Evolutionary conservation across 2,888 invertebrate species (phyloP).

Genomic region (Ochlodes sylvanus): DNA sequence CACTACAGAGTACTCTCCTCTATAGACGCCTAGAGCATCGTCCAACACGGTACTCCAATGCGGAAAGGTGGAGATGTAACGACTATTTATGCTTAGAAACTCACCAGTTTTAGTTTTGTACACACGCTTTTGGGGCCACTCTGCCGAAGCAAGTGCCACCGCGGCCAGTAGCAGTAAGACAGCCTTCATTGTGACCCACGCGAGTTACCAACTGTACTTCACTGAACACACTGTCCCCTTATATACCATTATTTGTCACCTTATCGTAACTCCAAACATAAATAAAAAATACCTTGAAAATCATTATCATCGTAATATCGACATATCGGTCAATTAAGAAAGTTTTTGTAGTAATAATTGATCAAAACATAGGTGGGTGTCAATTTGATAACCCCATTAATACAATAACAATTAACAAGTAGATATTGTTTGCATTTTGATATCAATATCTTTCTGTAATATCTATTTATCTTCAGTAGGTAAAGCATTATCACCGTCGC

Average conservation of each 20-base stretch:
- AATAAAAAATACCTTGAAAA: background rate
- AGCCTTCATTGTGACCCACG: background rate
- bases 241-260: conserved; percentile 13
- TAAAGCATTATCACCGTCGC: too few species aligned
- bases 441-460: background rate
- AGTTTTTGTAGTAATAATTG: background rate
- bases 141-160: background rate
- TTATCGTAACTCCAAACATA: conserved; percentile 1
- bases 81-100: background rate
- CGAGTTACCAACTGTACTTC: background rate
- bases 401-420: background rate
- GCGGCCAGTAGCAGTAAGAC: background rate
- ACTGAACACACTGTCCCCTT: background rate
- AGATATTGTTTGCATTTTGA: background rate
- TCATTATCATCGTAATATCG: background rate
- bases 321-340: background rate
- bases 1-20: too few species aligned
- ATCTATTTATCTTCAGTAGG: background rate
- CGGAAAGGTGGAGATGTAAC: too few species aligned
- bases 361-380: background rate
- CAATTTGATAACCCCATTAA: background rate
- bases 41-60: too few species aligned
- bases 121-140: background rate
- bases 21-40: too few species aligned
- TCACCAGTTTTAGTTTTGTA: conserved; percentile 7